These are phyloP conservation scores for Drosophila ambigua DNA, from an alignment of 1,140 invertebrate genomes.

Conservation along the genomic window DNA sequence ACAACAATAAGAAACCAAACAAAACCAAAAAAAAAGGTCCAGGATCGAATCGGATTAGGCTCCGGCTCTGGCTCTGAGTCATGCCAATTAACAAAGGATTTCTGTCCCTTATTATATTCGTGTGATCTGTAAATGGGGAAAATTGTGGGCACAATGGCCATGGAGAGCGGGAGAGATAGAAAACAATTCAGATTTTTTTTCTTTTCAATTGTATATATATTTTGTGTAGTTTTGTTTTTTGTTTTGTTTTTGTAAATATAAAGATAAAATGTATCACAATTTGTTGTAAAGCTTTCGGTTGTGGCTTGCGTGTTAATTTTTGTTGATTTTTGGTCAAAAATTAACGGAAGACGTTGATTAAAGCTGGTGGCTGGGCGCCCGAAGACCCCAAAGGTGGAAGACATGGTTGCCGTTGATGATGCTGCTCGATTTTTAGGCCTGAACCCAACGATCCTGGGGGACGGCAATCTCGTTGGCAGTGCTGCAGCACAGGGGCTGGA, in stretches of 20 bases:
- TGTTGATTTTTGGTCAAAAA: conserved; percentile 48
- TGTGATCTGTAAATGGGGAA: conserved; percentile 53
- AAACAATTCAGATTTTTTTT: conserved; percentile 20
- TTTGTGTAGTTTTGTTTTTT: conserved; percentile 45
- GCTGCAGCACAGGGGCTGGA: conserved; percentile 78
- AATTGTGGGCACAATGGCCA: conserved; percentile 14
- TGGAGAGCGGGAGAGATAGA: neutral
- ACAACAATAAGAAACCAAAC: conserved; percentile 49
- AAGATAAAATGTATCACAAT: conserved; percentile 82
- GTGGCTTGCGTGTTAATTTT: conserved; percentile 70
- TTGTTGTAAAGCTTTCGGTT: conserved; percentile 75
- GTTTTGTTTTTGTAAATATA: conserved; percentile 42
- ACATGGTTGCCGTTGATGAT: conserved; percentile 42
- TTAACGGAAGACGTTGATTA: conserved; percentile 68
- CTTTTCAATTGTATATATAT: conserved; percentile 71
- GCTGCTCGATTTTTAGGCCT: conserved; percentile 74
- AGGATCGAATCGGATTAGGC: conserved; percentile 61
- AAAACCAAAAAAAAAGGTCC: conserved; percentile 42
- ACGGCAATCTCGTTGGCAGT: conserved; percentile 84
- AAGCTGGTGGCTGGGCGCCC: conserved; percentile 32
- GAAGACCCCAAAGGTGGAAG: conserved; percentile 58
- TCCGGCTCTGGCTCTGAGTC: conserved; percentile 46
- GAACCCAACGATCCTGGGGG: conserved; percentile 85
- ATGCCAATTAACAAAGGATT: conserved; percentile 60
- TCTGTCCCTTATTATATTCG: conserved; percentile 26